These are phyloP conservation scores for Tyria jacobaeae DNA, from an alignment of 2,888 invertebrate genomes.

Conservation along the genomic window DNA sequence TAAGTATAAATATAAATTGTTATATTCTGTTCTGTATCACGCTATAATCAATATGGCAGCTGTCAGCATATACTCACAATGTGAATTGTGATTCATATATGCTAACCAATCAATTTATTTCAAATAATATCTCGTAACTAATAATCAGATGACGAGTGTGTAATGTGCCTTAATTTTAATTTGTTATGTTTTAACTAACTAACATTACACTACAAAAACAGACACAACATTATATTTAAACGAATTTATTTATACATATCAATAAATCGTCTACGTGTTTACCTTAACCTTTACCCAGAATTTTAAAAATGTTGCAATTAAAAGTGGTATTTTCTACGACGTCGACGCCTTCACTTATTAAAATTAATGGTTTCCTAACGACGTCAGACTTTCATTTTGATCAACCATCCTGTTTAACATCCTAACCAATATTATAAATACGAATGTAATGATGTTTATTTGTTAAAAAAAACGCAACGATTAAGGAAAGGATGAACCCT, in stretches of 20 bases:
- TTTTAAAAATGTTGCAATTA: conserved; percentile 30
- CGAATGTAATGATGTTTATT: too few species aligned
- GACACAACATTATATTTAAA: not conserved
- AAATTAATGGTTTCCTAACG: conserved; percentile 47
- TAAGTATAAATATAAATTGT: too few species aligned
- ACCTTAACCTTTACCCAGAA: conserved; percentile 20
- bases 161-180: not conserved
- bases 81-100: too few species aligned
- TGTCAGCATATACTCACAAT: not conserved
- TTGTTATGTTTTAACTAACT: not conserved
- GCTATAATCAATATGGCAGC: too few species aligned
- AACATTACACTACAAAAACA: too few species aligned
- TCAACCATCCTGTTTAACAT: conserved; percentile 61
- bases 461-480: too few species aligned
- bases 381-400: conserved; percentile 53
- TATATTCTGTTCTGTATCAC: too few species aligned
- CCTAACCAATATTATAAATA: conserved; percentile 20
- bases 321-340: conserved; percentile 23
- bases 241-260: not conserved
- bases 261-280: not conserved
- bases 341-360: conserved; percentile 34
- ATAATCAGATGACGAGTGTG: not conserved
- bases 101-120: not conserved
- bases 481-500: too few species aligned
- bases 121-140: not conserved